A percentile compares a stretch with the other conserved stretches of the same genome.
Conservation (phyloP, 2,113 vertebrate species). For the Rana temporaria region DNA sequence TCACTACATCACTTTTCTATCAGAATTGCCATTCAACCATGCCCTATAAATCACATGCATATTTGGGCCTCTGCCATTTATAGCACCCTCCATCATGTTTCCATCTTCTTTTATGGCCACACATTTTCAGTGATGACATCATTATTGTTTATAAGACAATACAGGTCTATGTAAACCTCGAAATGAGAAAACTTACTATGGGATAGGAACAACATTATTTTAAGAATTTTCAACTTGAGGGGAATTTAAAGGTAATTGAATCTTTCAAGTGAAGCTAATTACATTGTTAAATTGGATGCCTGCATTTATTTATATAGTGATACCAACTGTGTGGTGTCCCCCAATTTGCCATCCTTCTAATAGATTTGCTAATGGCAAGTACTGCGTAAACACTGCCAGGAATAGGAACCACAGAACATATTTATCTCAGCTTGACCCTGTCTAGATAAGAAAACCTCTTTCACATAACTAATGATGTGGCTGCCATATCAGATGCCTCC, state of each 20-base stretch:
- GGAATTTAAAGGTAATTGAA: slow-evolving; percentile 40
- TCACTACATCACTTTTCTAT: too few species aligned
- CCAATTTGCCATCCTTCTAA: slow-evolving; percentile 5
- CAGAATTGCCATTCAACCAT: too few species aligned
- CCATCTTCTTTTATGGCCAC: too few species aligned
- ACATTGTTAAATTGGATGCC: slow-evolving; percentile 26
- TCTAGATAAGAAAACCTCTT: neutral
- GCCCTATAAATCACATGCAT: too few species aligned
- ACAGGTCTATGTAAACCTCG: neutral
- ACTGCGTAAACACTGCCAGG: slow-evolving; percentile 5
- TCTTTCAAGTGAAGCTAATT: slow-evolving; percentile 48
- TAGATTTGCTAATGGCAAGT: slow-evolving; percentile 36
- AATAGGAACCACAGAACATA: slow-evolving; percentile 3
- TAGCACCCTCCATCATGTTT: too few species aligned
- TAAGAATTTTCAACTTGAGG: slow-evolving; percentile 5
- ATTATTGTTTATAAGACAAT: slow-evolving; percentile 14
- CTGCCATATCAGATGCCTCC: slow-evolving; percentile 9
- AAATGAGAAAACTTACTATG: neutral
- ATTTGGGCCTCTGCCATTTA: too few species aligned
- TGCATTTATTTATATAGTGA: slow-evolving; percentile 26
- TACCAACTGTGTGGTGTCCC: neutral
- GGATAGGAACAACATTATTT: neutral
- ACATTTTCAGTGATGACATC: too few species aligned
- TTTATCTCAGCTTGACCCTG: slow-evolving; percentile 35
- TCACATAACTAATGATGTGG: slow-evolving; percentile 14